Percentiles rank a stretch among this genome's conserved stretches.
Evolutionary conservation across 2,888 invertebrate genomes (phyloP).

Genomic region (Monochamus alternatus): DNA sequence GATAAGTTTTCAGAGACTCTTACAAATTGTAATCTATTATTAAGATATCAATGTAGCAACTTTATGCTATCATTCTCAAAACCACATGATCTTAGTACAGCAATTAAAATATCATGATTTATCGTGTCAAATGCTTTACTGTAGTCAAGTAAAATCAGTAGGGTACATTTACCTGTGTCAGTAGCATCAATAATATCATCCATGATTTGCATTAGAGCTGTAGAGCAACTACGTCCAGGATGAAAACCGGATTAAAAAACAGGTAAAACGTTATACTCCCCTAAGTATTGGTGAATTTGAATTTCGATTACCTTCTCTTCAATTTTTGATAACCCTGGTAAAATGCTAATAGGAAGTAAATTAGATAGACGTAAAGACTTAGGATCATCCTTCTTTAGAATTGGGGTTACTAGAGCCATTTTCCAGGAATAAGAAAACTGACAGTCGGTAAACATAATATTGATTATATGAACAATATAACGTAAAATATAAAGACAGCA

Average conservation of each 20-base stretch:
- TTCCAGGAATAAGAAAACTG: not conserved
- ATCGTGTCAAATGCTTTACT: too few species aligned
- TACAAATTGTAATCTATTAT: too few species aligned
- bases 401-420: not conserved
- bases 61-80: too few species aligned
- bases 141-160: too few species aligned
- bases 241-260: constrained; percentile 20
- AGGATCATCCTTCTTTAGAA: constrained; percentile 1
- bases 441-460: constrained; percentile 5
- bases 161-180: not conserved
- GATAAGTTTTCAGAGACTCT: too few species aligned
- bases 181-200: constrained; percentile 24
- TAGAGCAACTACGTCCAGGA: constrained; percentile 21
- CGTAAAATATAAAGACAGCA: not conserved
- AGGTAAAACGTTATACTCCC: not conserved
- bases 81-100: too few species aligned
- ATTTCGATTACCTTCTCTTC: constrained; percentile 9
- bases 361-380: not conserved
- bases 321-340: constrained; percentile 23
- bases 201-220: constrained; percentile 18
- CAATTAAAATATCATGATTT: too few species aligned
- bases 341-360: constrained; percentile 24
- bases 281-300: constrained; percentile 8
- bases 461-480: not conserved
- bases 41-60: too few species aligned